Evolutionary conservation across 92 coral and sea anemone species (phyloP).

Genomic region (Nematostella vectensis): DNA sequence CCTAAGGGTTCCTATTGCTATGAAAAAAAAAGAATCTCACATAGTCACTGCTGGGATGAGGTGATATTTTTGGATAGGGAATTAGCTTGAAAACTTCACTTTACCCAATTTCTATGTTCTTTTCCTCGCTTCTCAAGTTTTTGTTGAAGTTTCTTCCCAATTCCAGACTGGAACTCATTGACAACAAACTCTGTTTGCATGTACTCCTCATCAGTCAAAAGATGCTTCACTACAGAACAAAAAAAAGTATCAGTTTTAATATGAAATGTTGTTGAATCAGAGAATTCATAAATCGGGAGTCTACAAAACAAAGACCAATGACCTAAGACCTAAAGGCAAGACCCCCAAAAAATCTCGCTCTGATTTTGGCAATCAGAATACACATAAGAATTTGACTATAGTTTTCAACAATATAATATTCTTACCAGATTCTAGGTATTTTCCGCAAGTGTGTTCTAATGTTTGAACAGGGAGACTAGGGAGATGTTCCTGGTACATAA

Average conservation of each 20-base stretch:
- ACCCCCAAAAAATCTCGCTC: too few relatives aligned
- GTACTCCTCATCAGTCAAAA: constrained; percentile 64
- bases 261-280: neutral
- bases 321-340: too few relatives aligned
- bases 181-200: constrained; percentile 63
- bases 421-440: constrained; percentile 86
- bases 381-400: too few relatives aligned
- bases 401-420: too few relatives aligned
- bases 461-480: constrained; percentile 85
- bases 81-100: too few relatives aligned
- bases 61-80: too few relatives aligned
- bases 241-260: neutral
- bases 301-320: neutral
- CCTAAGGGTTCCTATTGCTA: too few relatives aligned
- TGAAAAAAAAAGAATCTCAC: too few relatives aligned
- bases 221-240: constrained; percentile 52
- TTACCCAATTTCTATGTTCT: constrained; percentile 78
- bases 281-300: neutral
- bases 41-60: too few relatives aligned
- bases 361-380: too few relatives aligned
- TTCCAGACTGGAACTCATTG: constrained; percentile 69
- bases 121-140: constrained; percentile 66
- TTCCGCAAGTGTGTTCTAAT: constrained; percentile 72
- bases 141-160: constrained; percentile 76
- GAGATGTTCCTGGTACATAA: constrained; percentile 69